These are phyloP conservation scores for Lissonota sp. DNA, from an alignment of 2,888 invertebrate genomes.

Conservation along the genomic window DNA sequence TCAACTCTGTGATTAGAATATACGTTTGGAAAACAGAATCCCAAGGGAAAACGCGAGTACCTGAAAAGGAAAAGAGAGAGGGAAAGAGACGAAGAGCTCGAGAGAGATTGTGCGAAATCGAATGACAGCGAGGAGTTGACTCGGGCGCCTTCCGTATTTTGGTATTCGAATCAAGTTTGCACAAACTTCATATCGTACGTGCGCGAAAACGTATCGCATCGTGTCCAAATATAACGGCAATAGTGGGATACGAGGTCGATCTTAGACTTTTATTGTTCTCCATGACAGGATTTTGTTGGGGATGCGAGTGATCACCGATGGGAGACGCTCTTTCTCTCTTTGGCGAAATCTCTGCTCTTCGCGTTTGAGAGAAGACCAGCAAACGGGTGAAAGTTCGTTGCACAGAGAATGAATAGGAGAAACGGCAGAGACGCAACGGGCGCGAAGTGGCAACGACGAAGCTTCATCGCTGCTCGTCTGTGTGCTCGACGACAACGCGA, in stretches of 20 bases:
- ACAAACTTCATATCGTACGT: not conserved
- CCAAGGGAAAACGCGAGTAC: constrained; percentile 3
- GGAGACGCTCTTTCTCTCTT: constrained; percentile 17
- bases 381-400: constrained; percentile 55
- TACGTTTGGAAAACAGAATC: constrained; percentile 21
- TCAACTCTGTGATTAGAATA: constrained; percentile 37
- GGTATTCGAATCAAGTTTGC: too few relatives aligned
- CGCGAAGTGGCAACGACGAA: constrained; percentile 31
- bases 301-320: constrained; percentile 2
- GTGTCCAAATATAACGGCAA: not conserved
- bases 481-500: constrained; percentile 41
- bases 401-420: constrained; percentile 48
- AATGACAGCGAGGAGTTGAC: too few relatives aligned
- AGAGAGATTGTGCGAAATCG: too few relatives aligned
- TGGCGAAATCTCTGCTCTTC: constrained; percentile 33
- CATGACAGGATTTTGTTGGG: not conserved
- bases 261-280: not conserved
- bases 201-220: not conserved
- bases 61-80: too few relatives aligned
- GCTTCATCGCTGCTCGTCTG: constrained; percentile 46
- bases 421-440: constrained; percentile 16
- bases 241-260: not conserved
- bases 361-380: constrained; percentile 27
- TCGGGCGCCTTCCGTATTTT: too few relatives aligned
- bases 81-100: too few relatives aligned